A percentile compares a stretch with the other conserved stretches of the same genome.
Conservation (phyloP, 2,797 vertebrate genomes). For the Syndactyla subalaris region DNA sequence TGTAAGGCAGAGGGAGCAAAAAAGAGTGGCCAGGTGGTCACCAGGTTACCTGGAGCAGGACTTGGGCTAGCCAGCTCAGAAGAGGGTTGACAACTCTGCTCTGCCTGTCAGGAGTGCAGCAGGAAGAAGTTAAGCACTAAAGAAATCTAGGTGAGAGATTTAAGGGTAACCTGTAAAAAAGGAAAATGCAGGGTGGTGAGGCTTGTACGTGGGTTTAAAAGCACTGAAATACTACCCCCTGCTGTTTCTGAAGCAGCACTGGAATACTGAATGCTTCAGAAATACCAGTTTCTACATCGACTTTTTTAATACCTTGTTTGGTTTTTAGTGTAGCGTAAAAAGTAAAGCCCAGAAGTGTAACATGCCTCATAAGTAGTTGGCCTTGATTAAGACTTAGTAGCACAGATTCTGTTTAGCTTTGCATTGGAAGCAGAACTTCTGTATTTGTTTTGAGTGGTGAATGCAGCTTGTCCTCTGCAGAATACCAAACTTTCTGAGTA, state of each 20-base stretch:
- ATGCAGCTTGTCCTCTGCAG: background rate
- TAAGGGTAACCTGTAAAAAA: background rate
- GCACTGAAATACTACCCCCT: slow-evolving; percentile 55
- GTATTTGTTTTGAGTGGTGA: background rate
- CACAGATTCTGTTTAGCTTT: background rate
- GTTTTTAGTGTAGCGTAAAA: background rate
- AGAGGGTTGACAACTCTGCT: background rate
- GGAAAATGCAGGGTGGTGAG: background rate
- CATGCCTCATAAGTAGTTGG: background rate
- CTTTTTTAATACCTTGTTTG: background rate
- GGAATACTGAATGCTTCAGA: background rate
- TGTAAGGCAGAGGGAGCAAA: background rate
- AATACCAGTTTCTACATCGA: background rate
- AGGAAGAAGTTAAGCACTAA: background rate
- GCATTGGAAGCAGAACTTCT: background rate
- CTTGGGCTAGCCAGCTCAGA: background rate
- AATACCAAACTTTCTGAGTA: background rate
- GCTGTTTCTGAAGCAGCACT: slow-evolving; percentile 17
- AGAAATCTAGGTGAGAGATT: background rate
- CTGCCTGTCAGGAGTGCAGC: background rate
- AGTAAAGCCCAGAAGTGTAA: background rate
- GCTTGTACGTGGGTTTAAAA: background rate
- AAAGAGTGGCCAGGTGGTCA: background rate
- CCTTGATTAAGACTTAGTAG: background rate
- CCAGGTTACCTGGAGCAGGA: background rate